phyloP scores from a whole-genome alignment of 2,113 vertebrate genomes.

The Macrotis lagotis region DNA sequence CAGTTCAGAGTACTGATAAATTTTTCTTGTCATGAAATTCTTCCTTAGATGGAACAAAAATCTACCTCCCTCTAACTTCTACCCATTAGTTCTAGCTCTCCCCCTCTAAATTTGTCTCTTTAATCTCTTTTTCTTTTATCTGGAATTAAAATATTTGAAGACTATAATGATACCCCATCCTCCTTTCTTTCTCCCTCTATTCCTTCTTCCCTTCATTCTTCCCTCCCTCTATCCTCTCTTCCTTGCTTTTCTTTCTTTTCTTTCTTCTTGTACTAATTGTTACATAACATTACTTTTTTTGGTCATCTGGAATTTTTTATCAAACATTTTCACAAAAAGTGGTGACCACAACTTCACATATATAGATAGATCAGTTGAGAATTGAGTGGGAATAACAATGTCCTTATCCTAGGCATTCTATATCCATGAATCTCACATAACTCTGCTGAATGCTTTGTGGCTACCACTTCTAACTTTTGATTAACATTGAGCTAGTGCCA shows the following conservation, averaged over 20 bases:
- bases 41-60: neutral
- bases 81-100: neutral
- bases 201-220: neutral
- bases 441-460: neutral
- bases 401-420: neutral
- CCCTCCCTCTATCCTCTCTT: too few species aligned
- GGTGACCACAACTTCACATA: neutral
- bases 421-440: neutral
- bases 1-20: neutral
- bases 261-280: neutral
- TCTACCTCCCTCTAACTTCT: neutral
- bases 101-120: neutral
- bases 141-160: neutral
- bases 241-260: fast-evolving
- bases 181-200: neutral
- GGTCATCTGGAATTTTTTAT: neutral
- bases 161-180: neutral
- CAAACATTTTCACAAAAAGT: neutral
- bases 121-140: neutral
- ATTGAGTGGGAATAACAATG: neutral
- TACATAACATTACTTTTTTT: neutral
- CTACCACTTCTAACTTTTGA: neutral
- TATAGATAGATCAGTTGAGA: neutral
- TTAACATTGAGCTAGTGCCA: neutral
- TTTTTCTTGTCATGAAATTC: neutral